Evolutionary conservation across 2,888 invertebrate genomes (phyloP).

Genomic region (Cryptocephalus moraei): DNA sequence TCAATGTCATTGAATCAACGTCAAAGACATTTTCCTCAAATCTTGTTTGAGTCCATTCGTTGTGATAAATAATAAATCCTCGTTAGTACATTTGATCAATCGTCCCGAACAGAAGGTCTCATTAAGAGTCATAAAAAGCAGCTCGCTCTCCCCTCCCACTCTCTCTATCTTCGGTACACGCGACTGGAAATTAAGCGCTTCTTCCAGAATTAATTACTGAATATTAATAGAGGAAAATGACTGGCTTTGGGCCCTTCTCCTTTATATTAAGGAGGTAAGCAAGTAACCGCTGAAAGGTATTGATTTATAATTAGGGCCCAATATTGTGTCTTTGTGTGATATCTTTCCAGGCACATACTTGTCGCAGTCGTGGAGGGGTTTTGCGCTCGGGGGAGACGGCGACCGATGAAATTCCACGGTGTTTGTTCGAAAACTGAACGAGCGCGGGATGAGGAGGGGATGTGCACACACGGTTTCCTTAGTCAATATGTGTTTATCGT

Average conservation of each 20-base stretch:
- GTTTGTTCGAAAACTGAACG: not conserved
- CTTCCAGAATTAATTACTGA: conserved; percentile 36
- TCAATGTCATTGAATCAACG: too few relatives aligned
- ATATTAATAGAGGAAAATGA: conserved; percentile 38
- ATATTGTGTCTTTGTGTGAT: conserved; percentile 20
- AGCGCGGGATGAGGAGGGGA: too few relatives aligned
- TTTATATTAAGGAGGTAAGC: conserved; percentile 32
- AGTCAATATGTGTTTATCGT: too few relatives aligned
- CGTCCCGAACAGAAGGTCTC: conserved; percentile 32
- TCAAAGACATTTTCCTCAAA: too few relatives aligned
- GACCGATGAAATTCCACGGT: not conserved
- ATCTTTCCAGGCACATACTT: conserved; percentile 10
- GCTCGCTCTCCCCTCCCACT: conserved; percentile 5
- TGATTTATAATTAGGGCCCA: conserved; percentile 34
- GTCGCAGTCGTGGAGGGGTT: not conserved
- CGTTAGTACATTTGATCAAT: conserved; percentile 29
- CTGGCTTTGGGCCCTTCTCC: conserved; percentile 31
- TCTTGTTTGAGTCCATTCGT: too few relatives aligned
- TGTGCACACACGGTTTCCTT: too few relatives aligned
- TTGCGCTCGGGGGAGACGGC: not conserved
- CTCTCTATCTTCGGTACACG: conserved; percentile 22
- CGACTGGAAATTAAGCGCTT: conserved; percentile 33
- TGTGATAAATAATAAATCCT: too few relatives aligned
- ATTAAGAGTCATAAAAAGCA: conserved; percentile 36
- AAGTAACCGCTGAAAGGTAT: conserved; percentile 37